Evolutionary conservation across 2,888 invertebrate genomes (phyloP).

Genomic region (Macrosiphum euphorbiae): DNA sequence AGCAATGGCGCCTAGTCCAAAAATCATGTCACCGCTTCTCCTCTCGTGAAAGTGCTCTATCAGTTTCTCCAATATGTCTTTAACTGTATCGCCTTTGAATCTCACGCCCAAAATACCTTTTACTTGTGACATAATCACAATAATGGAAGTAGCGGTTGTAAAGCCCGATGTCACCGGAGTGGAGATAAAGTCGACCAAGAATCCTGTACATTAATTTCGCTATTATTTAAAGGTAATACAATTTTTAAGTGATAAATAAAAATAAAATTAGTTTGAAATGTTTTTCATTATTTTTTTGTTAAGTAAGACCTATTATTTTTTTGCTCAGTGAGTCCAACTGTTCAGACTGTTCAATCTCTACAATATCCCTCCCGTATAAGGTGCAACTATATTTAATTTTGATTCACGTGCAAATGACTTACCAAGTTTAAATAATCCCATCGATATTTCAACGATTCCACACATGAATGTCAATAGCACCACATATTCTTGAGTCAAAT

Average conservation of each 20-base stretch:
- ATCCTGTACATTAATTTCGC: slow-evolving; percentile 74
- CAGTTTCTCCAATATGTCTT: slow-evolving; percentile 75
- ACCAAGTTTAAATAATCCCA: slow-evolving; percentile 88
- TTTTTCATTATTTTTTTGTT: not conserved
- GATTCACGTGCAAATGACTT: slow-evolving; percentile 67
- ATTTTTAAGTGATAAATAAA: not conserved
- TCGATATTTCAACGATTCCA: slow-evolving; percentile 82
- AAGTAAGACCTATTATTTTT: not conserved
- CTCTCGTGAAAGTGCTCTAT: slow-evolving; percentile 72
- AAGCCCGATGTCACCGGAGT: slow-evolving; percentile 87
- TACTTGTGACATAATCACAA: slow-evolving; percentile 82
- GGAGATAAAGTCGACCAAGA: slow-evolving; percentile 87
- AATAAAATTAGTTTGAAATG: not conserved
- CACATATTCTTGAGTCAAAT: slow-evolving; percentile 80
- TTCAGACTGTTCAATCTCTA: not conserved
- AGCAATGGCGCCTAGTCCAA: slow-evolving; percentile 78
- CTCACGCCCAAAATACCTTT: slow-evolving; percentile 80
- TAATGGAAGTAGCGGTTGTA: slow-evolving; percentile 85
- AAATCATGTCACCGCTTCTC: slow-evolving; percentile 75
- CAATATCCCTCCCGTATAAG: no score
- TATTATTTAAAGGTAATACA: not conserved
- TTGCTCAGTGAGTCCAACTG: not conserved
- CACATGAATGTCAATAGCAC: slow-evolving; percentile 83
- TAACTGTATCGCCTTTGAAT: slow-evolving; percentile 78
- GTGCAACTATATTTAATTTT: not conserved